Conservation (phyloP, 2,113 vertebrate genomes). For the Ahaetulla prasina region DNA sequence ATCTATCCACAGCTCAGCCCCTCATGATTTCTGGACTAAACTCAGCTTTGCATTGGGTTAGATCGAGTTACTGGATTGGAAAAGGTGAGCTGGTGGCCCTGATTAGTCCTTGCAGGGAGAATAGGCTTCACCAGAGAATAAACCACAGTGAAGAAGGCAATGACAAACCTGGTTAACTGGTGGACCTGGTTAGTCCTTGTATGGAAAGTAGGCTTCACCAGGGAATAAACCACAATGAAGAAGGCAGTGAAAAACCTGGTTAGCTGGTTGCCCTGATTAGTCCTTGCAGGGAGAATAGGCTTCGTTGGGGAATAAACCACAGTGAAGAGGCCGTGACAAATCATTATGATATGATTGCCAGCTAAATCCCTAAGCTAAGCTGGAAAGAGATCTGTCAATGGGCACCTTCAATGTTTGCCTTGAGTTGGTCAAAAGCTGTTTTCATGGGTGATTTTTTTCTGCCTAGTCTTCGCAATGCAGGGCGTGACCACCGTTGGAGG, state of each 20-base stretch:
- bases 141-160: background rate
- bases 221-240: too few species aligned
- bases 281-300: background rate
- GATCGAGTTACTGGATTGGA: background rate
- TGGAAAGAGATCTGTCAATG: background rate
- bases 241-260: too few species aligned
- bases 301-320: too few species aligned
- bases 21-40: background rate
- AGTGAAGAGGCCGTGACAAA: background rate
- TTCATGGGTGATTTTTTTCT: background rate
- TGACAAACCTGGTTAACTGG: too few species aligned
- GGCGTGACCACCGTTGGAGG: background rate
- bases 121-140: too few species aligned
- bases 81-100: background rate
- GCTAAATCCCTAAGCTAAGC: background rate
- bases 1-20: background rate
- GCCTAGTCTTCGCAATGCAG: constrained; percentile 30
- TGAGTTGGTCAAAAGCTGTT: background rate
- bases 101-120: background rate
- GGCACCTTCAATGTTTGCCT: background rate
- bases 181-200: background rate
- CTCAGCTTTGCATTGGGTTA: background rate
- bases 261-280: too few species aligned
- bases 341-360: background rate
- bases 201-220: background rate